These are phyloP conservation scores for Zygaena filipendulae DNA, from an alignment of 2,888 invertebrate genomes.

Conservation along the genomic window DNA sequence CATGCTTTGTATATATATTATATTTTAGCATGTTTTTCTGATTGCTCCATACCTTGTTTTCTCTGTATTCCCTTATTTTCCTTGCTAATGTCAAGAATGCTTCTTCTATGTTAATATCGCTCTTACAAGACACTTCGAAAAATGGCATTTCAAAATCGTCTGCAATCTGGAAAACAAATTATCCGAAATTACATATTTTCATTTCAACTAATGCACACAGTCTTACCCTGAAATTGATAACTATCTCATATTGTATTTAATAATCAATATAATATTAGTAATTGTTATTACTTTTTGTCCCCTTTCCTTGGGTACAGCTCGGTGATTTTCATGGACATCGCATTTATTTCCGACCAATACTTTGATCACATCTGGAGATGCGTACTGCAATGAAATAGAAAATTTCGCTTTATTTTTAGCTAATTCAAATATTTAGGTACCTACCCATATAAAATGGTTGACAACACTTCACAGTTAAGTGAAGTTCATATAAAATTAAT, in stretches of 20 bases:
- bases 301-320: slow-evolving; percentile 81
- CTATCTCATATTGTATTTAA: no score
- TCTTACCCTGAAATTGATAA: no score
- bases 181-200: slow-evolving; percentile 4
- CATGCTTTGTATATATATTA: no score
- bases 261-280: no score
- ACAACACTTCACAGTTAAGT: no score
- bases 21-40: no score
- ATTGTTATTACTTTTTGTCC: slow-evolving; percentile 78
- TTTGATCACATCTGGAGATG: slow-evolving; percentile 87
- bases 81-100: slow-evolving; percentile 84
- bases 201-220: no score
- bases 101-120: slow-evolving; percentile 86
- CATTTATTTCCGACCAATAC: slow-evolving; percentile 89
- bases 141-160: slow-evolving; percentile 90
- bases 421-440: slow-evolving; percentile 4
- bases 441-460: slow-evolving; percentile 1
- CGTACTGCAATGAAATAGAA: slow-evolving; percentile 77
- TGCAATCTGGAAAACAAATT: slow-evolving; percentile 72
- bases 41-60: slow-evolving; percentile 77
- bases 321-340: slow-evolving; percentile 77
- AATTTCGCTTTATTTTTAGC: no score
- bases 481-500: no score
- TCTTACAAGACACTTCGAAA: slow-evolving; percentile 89
- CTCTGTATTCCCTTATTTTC: slow-evolving; percentile 84